Evolutionary conservation across 2,888 invertebrate genomes (phyloP), one percentile per base, ranked within the genome.

Genomic region (Vesta saturnalis): DNA sequence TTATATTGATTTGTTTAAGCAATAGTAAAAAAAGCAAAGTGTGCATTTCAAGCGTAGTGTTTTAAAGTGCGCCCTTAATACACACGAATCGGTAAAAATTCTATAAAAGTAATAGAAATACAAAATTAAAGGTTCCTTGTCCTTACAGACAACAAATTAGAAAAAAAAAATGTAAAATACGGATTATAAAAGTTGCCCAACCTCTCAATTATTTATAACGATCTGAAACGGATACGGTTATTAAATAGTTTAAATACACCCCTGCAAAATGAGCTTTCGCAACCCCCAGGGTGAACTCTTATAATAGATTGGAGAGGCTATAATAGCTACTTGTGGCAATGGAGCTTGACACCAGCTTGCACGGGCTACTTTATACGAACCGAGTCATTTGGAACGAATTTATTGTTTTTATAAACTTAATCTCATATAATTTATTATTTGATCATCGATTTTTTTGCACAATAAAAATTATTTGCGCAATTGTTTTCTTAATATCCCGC

Each of bases 321-420:
- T 78, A 79, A 80, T 79, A 77, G 77, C 77, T 77, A 79, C 77
- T 76, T 77, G 76, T 70, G 77, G 78, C 77, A 76, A 78, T 78
- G 78, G 78, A 76, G 78, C 80, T 78, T 79, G 79, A 80, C 80
- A 79, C 79, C 73, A 77, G 71, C 77, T 77, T 75, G 78, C 76
- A 80, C 80, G 74, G 63, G 67, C 70, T 71, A 72, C 70, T 72
- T 67, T 72, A 64, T 73, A 64, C 68, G 67, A 60, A 57, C 16
- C 56, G 21, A 57, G 46, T 60, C 57, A 69, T 57, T 57, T 56
- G 69, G 69, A 69, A 65, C 69, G 14, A 57, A 18, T 46, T 10
- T 19, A 39, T 39, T 39, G 39, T 39, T 39, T 39, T 39, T 39
- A 39, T 39, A 49, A 18, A 16, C 19, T 49, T 16, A 19, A 16